Conservation (phyloP, 2,888 invertebrate species). For the Imbricaverruca yamaguchii region DNA sequence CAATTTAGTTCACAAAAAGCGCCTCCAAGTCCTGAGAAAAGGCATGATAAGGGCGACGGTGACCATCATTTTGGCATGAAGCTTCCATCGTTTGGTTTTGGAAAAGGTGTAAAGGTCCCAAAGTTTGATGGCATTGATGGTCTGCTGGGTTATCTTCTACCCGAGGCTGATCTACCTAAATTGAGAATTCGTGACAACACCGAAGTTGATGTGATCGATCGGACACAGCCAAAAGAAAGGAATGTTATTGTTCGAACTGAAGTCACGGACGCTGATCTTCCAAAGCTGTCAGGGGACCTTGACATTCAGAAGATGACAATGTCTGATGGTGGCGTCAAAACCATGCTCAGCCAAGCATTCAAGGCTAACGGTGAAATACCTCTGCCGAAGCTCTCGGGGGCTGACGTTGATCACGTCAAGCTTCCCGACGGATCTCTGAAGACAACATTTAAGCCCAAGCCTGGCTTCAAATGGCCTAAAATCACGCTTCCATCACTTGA, state of each 20-base stretch:
- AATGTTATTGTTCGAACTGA: neutral
- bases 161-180: neutral
- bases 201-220: neutral
- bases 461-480: neutral
- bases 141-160: neutral
- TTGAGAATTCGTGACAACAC: neutral
- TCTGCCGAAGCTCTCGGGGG: neutral
- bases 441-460: neutral
- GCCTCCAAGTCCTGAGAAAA: neutral
- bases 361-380: neutral
- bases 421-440: neutral
- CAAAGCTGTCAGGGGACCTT: neutral
- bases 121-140: neutral
- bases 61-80: neutral
- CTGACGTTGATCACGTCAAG: neutral
- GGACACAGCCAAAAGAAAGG: neutral
- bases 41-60: neutral
- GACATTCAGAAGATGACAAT: neutral
- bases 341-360: constrained; percentile 7
- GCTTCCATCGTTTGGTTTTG: neutral
- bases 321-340: neutral
- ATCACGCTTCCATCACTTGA: neutral
- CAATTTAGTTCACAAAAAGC: neutral
- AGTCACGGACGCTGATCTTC: neutral
- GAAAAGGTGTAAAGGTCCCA: neutral